A percentile compares a stretch with the other conserved stretches of the same genome.
These are phyloP conservation scores for Ploceus nigricollis DNA, from an alignment of 2,113 vertebrate genomes.

Conservation along the genomic window DNA sequence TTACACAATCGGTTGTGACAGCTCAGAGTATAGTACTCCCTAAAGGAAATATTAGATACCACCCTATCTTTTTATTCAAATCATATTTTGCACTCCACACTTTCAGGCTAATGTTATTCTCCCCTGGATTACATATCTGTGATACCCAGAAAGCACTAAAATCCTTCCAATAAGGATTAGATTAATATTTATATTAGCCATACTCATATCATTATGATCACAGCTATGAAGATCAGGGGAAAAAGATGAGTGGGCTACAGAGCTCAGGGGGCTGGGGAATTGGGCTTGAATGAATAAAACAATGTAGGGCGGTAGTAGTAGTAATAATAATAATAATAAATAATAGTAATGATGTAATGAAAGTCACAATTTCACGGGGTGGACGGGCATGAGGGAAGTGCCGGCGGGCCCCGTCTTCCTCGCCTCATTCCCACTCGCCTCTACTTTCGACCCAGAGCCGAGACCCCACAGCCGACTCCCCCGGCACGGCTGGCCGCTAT, in stretches of 20 bases:
- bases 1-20: conserved; percentile 74
- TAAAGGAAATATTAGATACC: conserved; percentile 68
- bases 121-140: conserved; percentile 29
- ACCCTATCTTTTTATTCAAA: conserved; percentile 70
- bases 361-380: not conserved
- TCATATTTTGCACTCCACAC: conserved; percentile 43
- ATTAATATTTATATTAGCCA: conserved; percentile 36
- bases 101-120: conserved; percentile 48
- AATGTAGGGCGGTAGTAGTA: fast-evolving
- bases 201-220: not conserved
- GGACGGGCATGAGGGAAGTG: fast-evolving
- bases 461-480: not conserved
- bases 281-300: not conserved
- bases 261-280: not conserved
- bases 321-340: not conserved
- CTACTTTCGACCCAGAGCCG: not conserved
- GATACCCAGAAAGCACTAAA: conserved; percentile 18
- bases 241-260: not conserved
- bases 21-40: conserved; percentile 69
- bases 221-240: not conserved
- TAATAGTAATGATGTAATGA: no score
- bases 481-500: not conserved
- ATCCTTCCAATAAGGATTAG: conserved; percentile 36
- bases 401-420: fast-evolving
- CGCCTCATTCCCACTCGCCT: fast-evolving